phyloP scores from a whole-genome alignment of 1,140 invertebrate genomes.

The Chelonus insularis region DNA sequence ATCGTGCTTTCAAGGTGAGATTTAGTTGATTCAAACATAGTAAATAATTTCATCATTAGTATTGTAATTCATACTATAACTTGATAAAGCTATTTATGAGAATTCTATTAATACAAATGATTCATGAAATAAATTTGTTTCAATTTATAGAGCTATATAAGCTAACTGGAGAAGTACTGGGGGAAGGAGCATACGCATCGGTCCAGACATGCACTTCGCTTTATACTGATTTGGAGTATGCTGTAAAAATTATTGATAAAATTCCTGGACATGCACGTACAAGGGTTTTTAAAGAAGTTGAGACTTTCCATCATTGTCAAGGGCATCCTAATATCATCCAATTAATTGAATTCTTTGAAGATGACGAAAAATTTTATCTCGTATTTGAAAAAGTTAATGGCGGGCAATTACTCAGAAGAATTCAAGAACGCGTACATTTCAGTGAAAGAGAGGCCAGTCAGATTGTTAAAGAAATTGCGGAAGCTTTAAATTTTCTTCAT shows the following conservation, averaged over 20 bases:
- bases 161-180: conserved; percentile 91
- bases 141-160: conserved; percentile 84
- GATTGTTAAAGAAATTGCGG: conserved; percentile 92
- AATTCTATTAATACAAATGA: not conserved
- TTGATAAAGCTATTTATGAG: no score
- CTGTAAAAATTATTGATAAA: conserved; percentile 97
- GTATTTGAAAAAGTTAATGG: conserved; percentile 98
- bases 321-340: conserved; percentile 97
- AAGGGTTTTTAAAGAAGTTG: conserved; percentile 96
- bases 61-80: no score
- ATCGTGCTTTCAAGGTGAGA: conserved; percentile 82
- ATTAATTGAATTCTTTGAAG: conserved; percentile 96
- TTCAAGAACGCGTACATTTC: conserved; percentile 90
- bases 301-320: conserved; percentile 97
- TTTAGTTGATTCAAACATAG: not conserved
- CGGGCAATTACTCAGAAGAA: conserved; percentile 86
- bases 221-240: conserved; percentile 89
- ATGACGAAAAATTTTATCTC: conserved; percentile 94
- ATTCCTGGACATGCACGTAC: conserved; percentile 88
- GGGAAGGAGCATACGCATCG: conserved; percentile 94
- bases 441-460: conserved; percentile 93
- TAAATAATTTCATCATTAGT: no score
- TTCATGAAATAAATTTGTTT: not conserved
- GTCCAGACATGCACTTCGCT: conserved; percentile 92
- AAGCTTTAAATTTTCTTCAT: conserved; percentile 90